Evolutionary conservation across 2,888 invertebrate species (phyloP).

Genomic region (Drosophila prolongata): DNA sequence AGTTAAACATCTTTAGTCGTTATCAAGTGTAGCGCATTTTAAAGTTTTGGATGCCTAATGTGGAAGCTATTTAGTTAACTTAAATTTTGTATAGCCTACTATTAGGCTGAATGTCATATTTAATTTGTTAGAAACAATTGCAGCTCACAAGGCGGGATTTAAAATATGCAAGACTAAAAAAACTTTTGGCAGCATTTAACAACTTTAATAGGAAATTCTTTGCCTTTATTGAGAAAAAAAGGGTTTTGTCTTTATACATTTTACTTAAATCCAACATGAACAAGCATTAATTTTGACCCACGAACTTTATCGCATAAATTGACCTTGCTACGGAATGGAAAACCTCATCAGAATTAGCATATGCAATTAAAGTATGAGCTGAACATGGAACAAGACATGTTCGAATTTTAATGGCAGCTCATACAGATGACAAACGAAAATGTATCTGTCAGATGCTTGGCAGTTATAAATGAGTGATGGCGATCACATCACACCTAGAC

Average conservation of each 20-base stretch:
- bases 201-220: too few relatives aligned
- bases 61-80: background rate
- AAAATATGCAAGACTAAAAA: background rate
- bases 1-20: background rate
- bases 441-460: constrained; percentile 42
- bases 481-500: constrained; percentile 51
- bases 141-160: constrained; percentile 10
- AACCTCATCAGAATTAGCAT: constrained; percentile 55
- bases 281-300: background rate
- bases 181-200: background rate
- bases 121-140: accelerated
- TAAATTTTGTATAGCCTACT: constrained; percentile 4
- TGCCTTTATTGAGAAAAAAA: background rate
- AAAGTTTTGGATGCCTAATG: background rate
- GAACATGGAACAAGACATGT: constrained; percentile 61
- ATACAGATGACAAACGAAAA: constrained; percentile 57
- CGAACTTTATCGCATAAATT: background rate
- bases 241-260: background rate
- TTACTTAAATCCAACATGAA: background rate
- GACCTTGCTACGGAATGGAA: constrained; percentile 40
- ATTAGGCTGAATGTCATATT: constrained; percentile 9
- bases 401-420: constrained; percentile 57
- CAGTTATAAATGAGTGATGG: constrained; percentile 54
- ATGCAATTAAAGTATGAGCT: constrained; percentile 62
- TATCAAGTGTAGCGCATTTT: background rate